These are phyloP conservation scores for Anagyrus pseudococci DNA, from an alignment of 2,888 invertebrate genomes.

Conservation along the genomic window DNA sequence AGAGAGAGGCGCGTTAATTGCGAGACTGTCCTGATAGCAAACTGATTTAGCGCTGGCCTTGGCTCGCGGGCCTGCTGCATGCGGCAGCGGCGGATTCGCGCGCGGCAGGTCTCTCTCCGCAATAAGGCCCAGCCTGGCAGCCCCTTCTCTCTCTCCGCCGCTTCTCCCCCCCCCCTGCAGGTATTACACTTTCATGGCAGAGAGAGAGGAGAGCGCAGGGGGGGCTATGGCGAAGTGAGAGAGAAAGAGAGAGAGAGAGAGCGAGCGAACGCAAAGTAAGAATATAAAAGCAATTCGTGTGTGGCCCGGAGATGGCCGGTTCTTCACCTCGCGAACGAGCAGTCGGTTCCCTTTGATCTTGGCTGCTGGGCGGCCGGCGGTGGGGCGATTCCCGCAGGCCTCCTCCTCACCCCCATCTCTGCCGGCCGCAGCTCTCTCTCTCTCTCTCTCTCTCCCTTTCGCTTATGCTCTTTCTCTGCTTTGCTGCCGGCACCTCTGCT, in stretches of 20 bases:
- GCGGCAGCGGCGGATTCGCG: too few relatives aligned
- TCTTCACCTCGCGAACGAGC: constrained; percentile 62
- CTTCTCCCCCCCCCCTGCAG: constrained; percentile 1
- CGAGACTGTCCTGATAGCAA: background rate
- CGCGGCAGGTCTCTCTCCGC: constrained; percentile 5
- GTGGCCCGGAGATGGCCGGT: constrained; percentile 63
- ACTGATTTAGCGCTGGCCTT: too few relatives aligned
- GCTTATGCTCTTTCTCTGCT: too few relatives aligned
- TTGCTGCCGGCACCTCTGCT: constrained; percentile 34
- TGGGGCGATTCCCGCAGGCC: constrained; percentile 45
- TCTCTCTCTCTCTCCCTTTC: constrained; percentile 34
- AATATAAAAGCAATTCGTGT: constrained; percentile 62
- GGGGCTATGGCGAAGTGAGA: too few relatives aligned
- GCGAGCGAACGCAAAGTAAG: constrained; percentile 50
- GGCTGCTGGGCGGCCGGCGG: constrained; percentile 52
- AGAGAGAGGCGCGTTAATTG: background rate
- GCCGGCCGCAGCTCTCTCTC: constrained; percentile 27
- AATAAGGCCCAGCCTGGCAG: too few relatives aligned
- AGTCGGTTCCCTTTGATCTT: constrained; percentile 61
- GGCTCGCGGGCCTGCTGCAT: too few relatives aligned
- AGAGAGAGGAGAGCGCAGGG: constrained; percentile 37
- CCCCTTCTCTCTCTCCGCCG: background rate
- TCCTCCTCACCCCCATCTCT: constrained; percentile 32
- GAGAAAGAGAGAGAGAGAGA: constrained; percentile 35
- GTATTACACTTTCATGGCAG: constrained; percentile 53